Conservation (phyloP, 2,797 vertebrate genomes). For the Falco berigora region DNA sequence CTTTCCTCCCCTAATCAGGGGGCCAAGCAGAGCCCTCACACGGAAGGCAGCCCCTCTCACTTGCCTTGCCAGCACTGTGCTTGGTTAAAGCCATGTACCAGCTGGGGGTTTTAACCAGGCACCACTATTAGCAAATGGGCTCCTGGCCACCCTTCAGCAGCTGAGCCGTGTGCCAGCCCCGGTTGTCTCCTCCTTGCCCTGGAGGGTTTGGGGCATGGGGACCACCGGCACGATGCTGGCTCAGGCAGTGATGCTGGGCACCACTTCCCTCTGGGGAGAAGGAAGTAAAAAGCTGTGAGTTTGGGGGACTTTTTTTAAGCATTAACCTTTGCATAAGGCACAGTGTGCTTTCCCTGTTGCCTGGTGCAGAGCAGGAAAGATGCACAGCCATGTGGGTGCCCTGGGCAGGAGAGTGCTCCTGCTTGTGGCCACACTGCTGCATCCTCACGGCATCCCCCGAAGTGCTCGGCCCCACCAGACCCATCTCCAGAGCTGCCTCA, state of each 20-base stretch:
- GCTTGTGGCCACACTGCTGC: not conserved
- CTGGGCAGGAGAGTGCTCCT: not conserved
- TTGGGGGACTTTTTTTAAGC: not conserved
- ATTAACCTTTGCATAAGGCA: not conserved
- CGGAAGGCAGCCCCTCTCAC: conserved; percentile 34
- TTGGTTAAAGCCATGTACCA: conserved; percentile 36
- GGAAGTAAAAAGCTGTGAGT: not conserved
- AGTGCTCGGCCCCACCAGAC: not conserved
- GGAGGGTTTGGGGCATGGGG: not conserved
- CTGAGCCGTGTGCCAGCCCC: not conserved
- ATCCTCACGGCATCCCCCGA: not conserved
- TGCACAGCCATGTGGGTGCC: rapidly evolving
- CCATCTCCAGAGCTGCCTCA: not conserved
- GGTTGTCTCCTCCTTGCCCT: not conserved
- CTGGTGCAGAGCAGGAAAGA: not conserved
- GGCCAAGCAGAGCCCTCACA: not conserved
- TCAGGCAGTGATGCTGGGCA: not conserved
- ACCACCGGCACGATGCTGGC: rapidly evolving
- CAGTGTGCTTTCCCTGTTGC: not conserved
- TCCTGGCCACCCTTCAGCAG: not conserved
- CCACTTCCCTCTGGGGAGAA: not conserved
- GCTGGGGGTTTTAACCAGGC: conserved; percentile 36
- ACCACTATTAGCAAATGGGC: conserved; percentile 17
- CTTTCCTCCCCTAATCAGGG: conserved; percentile 27
- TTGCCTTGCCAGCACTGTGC: not conserved